These are phyloP conservation scores for Phoxinus dragarum DNA, from an alignment of 2,797 vertebrate genomes.

Conservation along the genomic window DNA sequence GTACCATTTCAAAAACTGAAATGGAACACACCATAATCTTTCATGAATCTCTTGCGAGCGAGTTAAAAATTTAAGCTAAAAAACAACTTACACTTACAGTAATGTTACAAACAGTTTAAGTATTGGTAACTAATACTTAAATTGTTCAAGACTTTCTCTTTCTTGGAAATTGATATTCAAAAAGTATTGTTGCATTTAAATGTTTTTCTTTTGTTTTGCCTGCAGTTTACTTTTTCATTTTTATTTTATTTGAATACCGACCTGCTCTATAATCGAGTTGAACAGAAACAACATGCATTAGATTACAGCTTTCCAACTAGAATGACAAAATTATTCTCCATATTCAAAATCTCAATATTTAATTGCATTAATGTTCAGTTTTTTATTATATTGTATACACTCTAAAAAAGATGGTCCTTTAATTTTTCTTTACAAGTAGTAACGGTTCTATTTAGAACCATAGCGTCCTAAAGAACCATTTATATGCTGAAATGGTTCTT, in stretches of 20 bases:
- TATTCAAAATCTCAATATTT: not conserved
- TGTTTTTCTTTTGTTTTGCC: not conserved
- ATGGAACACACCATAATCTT: not conserved
- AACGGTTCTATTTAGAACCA: too few relatives aligned
- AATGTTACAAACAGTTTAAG: not conserved
- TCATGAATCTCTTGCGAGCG: not conserved
- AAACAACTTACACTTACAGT: not conserved
- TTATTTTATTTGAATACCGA: not conserved
- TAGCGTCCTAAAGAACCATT: too few relatives aligned
- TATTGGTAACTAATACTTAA: too few relatives aligned
- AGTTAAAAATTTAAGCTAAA: not conserved
- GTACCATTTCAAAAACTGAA: not conserved
- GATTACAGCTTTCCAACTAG: not conserved
- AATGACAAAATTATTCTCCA: not conserved
- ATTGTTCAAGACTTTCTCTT: not conserved
- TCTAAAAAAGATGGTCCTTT: too few relatives aligned
- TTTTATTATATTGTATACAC: not conserved
- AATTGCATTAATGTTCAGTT: not conserved
- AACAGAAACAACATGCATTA: not conserved
- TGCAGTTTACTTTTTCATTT: not conserved
- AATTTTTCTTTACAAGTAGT: too few relatives aligned
- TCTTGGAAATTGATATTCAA: not conserved
- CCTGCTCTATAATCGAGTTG: not conserved
- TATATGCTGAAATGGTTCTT: too few relatives aligned
- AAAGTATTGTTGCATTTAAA: not conserved